Percentiles rank a stretch among this genome's conserved stretches.
phyloP scores from a whole-genome alignment of 2,113 vertebrate species.

The Silurus meridionalis region DNA sequence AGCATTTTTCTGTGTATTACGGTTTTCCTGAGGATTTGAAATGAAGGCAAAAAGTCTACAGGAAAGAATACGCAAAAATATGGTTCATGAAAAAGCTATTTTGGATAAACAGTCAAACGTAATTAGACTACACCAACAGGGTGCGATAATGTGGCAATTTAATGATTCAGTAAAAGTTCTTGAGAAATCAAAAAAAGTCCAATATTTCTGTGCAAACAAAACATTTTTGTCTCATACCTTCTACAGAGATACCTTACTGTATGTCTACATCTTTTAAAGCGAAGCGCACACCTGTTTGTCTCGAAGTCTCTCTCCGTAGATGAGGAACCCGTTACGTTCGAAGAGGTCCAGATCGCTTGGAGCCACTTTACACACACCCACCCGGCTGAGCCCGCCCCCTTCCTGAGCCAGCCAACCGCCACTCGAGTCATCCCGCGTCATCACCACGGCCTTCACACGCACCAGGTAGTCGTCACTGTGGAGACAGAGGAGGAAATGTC shows the following conservation, averaged over 20 bases:
- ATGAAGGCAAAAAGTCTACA: too few species aligned
- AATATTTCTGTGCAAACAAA: neutral
- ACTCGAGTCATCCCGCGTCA: slow-evolving; percentile 97
- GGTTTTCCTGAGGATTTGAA: too few species aligned
- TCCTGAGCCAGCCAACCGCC: slow-evolving; percentile 97
- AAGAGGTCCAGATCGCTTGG: slow-evolving; percentile 79
- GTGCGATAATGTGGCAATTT: neutral
- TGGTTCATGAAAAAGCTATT: too few species aligned
- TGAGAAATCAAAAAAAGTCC: neutral
- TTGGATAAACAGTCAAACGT: neutral
- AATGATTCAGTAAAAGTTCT: neutral
- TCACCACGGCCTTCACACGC: slow-evolving; percentile 97
- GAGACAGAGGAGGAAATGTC: slow-evolving; percentile 3
- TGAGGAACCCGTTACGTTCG: slow-evolving; percentile 89
- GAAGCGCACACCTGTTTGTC: slow-evolving; percentile 86
- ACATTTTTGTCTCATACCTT: neutral
- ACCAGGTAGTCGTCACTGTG: slow-evolving; percentile 97
- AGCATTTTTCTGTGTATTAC: too few species aligned
- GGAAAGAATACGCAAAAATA: too few species aligned
- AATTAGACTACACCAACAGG: neutral
- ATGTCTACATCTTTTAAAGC: neutral
- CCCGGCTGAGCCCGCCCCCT: slow-evolving; percentile 92
- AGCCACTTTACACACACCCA: slow-evolving; percentile 91
- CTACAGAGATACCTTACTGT: neutral
- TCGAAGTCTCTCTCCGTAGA: slow-evolving; percentile 91